A percentile compares a stretch with the other conserved stretches of the same genome.
Evolutionary conservation across 2,797 vertebrate genomes (phyloP).

Genomic region (Gorsachius magnificus): DNA sequence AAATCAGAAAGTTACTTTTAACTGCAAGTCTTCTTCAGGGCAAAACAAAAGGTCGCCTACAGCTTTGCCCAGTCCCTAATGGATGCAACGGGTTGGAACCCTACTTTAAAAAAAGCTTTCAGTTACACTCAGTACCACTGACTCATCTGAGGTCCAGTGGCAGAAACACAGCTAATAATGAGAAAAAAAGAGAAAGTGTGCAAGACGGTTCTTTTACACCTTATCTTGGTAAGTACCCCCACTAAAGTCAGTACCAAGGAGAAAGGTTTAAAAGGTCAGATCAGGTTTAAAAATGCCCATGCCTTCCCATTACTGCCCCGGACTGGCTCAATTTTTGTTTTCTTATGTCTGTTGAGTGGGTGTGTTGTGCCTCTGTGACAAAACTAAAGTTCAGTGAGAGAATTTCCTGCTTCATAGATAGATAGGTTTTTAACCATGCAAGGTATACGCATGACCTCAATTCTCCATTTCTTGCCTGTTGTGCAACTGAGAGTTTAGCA

Average conservation of each 20-base stretch:
- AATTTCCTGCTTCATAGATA: not conserved
- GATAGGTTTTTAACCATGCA: not conserved
- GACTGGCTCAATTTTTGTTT: not conserved
- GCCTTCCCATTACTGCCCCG: not conserved
- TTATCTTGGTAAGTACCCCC: not conserved
- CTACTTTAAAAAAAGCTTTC: not conserved
- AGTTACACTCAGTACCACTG: not conserved
- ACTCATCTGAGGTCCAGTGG: not conserved
- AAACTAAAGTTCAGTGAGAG: not conserved
- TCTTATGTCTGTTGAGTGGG: not conserved
- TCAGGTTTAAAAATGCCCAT: not conserved
- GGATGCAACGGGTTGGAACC: not conserved
- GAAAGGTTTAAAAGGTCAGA: not conserved
- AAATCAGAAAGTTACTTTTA: slow-evolving; percentile 4
- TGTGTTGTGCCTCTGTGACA: not conserved
- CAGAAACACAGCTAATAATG: not conserved
- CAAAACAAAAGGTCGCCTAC: not conserved
- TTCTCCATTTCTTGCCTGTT: slow-evolving; percentile 39
- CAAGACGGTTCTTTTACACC: not conserved
- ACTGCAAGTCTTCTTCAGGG: not conserved
- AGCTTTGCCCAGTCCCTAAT: not conserved
- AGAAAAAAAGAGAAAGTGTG: not conserved
- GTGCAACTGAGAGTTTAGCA: slow-evolving; percentile 24
- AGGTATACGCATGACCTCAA: not conserved
- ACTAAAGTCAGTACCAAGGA: not conserved